Conservation (phyloP, 2,113 vertebrate species). For the Pteruthius melanotis region DNA sequence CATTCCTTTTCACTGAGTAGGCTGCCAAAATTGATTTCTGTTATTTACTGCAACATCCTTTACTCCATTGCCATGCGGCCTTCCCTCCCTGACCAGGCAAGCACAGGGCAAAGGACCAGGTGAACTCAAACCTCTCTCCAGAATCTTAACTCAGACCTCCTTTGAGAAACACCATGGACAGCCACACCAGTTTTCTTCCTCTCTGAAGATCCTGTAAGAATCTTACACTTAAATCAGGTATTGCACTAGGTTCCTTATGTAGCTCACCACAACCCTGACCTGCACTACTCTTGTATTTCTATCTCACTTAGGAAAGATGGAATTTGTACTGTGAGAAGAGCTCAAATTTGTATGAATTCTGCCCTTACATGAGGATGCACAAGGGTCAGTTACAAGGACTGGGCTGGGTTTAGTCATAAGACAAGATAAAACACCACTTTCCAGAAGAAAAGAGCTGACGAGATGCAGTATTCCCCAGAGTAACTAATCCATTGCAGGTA, state of each 20-base stretch:
- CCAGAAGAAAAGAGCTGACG: background rate
- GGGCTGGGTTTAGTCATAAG: background rate
- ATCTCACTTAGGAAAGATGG: background rate
- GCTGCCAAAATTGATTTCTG: conserved; percentile 2
- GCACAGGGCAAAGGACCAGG: background rate
- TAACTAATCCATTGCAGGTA: background rate
- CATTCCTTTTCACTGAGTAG: background rate
- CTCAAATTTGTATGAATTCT: background rate
- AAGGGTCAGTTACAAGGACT: background rate
- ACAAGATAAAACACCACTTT: background rate
- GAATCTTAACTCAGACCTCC: background rate
- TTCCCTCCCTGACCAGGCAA: background rate
- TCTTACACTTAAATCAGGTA: background rate
- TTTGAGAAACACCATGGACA: background rate
- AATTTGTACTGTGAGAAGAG: background rate
- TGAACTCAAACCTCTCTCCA: background rate
- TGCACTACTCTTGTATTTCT: background rate
- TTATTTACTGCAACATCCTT: background rate
- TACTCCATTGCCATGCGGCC: background rate
- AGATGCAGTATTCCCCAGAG: background rate
- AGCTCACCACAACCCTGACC: background rate
- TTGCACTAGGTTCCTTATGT: background rate
- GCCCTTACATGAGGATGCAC: background rate
- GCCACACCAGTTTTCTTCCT: background rate
- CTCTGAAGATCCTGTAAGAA: background rate